Evolutionary conservation across 2,888 invertebrate species (phyloP), one percentile per base, ranked within the genome.

Genomic region (Pasiphila rectangulata): DNA sequence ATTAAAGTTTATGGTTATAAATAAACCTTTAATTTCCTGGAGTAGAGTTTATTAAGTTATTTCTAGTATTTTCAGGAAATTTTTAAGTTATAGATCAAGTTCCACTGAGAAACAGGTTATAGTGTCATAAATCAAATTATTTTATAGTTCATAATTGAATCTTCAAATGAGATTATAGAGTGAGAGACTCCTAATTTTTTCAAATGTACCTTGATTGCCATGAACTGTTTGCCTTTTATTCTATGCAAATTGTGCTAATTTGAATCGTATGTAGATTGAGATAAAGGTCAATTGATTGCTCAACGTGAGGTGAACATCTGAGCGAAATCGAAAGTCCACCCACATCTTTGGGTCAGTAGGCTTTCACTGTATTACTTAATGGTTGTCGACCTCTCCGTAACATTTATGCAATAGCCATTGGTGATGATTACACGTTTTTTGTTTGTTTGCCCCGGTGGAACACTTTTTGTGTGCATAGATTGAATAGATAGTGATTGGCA

Each of bases 281-380:
- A 64, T 69, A 80, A 77, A 79, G 79, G 79, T 79, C 73, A 75
- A 52, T 54, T 60, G 58, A 61, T 75, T 74, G 63, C 74, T 59
- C 61, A 71, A 75, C 24, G n/a, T 48, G 43, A 38, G 38, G 38
- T 54, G 67, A 63, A 64, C 73, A 67, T 67, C 66, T 60, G 49
- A 57, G 56, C 52, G 70, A 74, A 83, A 84, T 72, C 68, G 82
- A 86, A 82, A 85, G 83, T 81, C 57, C 73, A 61, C 73, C 74
- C 64, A 74, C 75, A 66, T 64, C 64, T 61, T 37, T 66, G 64
- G 82, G 79, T 79, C 80, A 75, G 63, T 67, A 49, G 61, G 73
- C 77, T 79, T 79, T 81, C 79, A 74, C 74, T 58, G 71, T 71
- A 69, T 83, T 81, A 80, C 81, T 83, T 79, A 77, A 81, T 72